Evolutionary conservation across 2,888 invertebrate genomes (phyloP).

Genomic region (Gnatocerus cornutus): DNA sequence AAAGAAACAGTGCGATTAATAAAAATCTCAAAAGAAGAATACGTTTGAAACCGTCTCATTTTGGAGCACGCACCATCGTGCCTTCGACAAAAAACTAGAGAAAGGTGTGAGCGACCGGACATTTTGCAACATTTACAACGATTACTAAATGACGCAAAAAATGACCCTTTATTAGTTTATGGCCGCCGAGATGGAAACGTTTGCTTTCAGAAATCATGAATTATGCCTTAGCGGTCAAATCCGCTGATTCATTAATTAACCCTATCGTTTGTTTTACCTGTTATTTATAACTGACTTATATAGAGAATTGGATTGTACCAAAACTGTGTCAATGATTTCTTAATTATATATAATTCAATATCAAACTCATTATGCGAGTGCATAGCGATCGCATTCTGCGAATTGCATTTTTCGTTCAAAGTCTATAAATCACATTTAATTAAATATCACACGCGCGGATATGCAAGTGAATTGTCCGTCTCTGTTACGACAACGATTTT

Average conservation of each 20-base stretch:
- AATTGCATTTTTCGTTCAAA: constrained; percentile 1
- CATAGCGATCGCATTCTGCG: constrained; percentile 18
- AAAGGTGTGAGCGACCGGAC: constrained; percentile 15
- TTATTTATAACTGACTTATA: constrained; percentile 8
- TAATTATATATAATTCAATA: constrained; percentile 47
- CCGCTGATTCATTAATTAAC: constrained; percentile 25
- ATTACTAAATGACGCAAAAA: constrained; percentile 18
- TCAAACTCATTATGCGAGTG: constrained; percentile 34
- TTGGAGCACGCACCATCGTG: constrained; percentile 7
- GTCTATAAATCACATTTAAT: not conserved
- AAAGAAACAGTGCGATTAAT: no score
- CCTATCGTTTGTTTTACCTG: constrained; percentile 1
- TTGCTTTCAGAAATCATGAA: not conserved
- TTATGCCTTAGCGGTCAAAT: constrained; percentile 3
- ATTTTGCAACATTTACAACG: constrained; percentile 20
- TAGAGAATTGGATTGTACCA: constrained; percentile 20
- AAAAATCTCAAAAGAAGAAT: no score
- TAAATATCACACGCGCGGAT: constrained; percentile 6
- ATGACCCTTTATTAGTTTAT: constrained; percentile 24
- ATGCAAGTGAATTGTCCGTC: not conserved
- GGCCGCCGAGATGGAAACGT: constrained; percentile 1
- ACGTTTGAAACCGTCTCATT: not conserved
- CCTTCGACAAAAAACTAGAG: constrained; percentile 23
- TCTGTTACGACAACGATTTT: not conserved
- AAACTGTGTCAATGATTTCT: constrained; percentile 44